Base-by-base conservation (phyloP, 2,888 invertebrate genomes). In the Drosophila formosana region DNA sequence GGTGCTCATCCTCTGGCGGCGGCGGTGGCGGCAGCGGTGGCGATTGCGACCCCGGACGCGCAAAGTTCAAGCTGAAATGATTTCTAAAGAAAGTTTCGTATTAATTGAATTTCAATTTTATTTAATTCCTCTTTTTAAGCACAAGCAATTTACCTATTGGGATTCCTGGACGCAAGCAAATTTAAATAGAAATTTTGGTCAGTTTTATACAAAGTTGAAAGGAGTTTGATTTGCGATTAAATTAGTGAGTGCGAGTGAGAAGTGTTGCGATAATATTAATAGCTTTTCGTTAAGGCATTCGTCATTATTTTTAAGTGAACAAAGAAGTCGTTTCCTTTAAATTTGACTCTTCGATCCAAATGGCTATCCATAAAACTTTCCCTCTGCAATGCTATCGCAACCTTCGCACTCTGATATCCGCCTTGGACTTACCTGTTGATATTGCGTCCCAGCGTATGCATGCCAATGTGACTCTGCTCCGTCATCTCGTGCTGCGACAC, bases 1-100 rank as follows among this genome's bases (percentile, higher is more conserved):
- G 95, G 90, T 96, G 96, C 66, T 96, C 96, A 89, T 96, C 96
- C 82, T 95, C 95, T 80, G 96, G 96, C 46, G 96, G 95, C 11
- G 96, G 96, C 9, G 98, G 98, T 47, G 98, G 98, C 47, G 97
- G 96, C 81, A 97, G 94, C 25, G 98, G 98, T 3, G 98, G 97
- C 32, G 95, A 95, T 85, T 95, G 95, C 3, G 96, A 95, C 0
- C 96, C 96, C 63, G 93, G 93, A 56, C 92, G 89, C 39, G 91
- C 91, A 77, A 92, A 92, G 46, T 92, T 92, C 68, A 92, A 89
- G 66, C 93, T 92, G 67, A 91, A 91, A 81, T 90, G 91, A 76
- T 90, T 91, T 55, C 91, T 90, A 50, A 55, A 67, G 23, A 51
- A 45, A 45, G 52, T 1, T 4, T 11, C 1, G 7, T 13, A 8